Evolutionary conservation across 92 coral and sea anemone genomes (phyloP).

Genomic region (Porites evermanni): DNA sequence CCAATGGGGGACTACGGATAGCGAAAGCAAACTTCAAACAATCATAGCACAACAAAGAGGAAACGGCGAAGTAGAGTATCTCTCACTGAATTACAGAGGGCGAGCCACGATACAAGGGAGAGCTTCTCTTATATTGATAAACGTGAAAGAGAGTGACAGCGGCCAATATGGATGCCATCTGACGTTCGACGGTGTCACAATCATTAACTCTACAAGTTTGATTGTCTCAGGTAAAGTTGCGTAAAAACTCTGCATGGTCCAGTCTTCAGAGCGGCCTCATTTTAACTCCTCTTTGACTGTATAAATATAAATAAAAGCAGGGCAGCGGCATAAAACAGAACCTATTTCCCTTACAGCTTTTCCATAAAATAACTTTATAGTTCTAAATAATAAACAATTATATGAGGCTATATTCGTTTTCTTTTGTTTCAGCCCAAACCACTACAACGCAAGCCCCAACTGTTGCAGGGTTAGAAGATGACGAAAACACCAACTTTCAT

Average conservation of each 20-base stretch:
- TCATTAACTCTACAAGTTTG: constrained; percentile 45
- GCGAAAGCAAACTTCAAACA: constrained; percentile 15
- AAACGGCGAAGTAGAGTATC: constrained; percentile 26
- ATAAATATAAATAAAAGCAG: too few relatives aligned
- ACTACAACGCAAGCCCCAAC: background rate
- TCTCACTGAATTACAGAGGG: constrained; percentile 1
- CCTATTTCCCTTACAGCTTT: too few relatives aligned
- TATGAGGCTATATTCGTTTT: background rate
- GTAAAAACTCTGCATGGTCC: background rate
- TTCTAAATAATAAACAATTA: background rate
- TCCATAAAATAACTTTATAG: too few relatives aligned
- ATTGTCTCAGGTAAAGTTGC: constrained; percentile 29
- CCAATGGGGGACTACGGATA: constrained; percentile 54
- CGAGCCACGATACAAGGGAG: constrained; percentile 29
- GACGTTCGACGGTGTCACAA: constrained; percentile 55
- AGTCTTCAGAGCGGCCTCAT: too few relatives aligned
- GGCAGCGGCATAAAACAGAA: too few relatives aligned
- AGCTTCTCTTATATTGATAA: constrained; percentile 32
- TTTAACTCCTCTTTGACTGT: too few relatives aligned
- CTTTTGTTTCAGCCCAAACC: background rate
- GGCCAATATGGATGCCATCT: constrained; percentile 66
- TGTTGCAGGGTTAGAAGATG: constrained; percentile 4
- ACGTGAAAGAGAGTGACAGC: constrained; percentile 44
- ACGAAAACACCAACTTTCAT: background rate
- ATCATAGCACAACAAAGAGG: constrained; percentile 63